Conservation (phyloP, 2,797 vertebrate genomes). For the Microcaecilia unicolor region DNA sequence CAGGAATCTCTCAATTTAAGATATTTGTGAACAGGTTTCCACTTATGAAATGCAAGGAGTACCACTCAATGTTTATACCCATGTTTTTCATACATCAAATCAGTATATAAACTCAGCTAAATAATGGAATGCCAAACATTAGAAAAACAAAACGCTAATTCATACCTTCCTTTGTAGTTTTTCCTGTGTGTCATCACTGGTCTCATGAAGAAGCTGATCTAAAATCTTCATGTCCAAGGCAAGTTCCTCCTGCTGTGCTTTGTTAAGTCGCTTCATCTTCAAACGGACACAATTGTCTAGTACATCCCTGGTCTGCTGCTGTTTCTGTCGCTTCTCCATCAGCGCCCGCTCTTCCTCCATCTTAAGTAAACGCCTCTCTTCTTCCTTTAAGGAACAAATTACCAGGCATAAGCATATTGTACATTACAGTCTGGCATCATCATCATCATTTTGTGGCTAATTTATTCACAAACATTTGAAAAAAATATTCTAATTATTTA, state of each 20-base stretch:
- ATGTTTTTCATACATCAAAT: not conserved
- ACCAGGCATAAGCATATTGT: not conserved
- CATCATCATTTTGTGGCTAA: no score
- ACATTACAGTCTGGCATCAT: no score
- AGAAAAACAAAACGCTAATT: not conserved
- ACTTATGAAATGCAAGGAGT: fast-evolving
- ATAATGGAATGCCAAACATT: not conserved
- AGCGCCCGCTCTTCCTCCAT: slow-evolving; percentile 52
- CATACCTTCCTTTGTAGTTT: slow-evolving; percentile 61
- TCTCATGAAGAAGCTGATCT: slow-evolving; percentile 41
- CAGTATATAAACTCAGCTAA: not conserved
- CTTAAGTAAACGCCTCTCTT: slow-evolving; percentile 43
- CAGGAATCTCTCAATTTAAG: no score
- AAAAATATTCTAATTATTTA: no score
- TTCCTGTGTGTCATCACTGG: slow-evolving; percentile 40
- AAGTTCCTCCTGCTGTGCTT: slow-evolving; percentile 60
- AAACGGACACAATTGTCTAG: slow-evolving; percentile 52
- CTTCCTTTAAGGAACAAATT: slow-evolving; percentile 45
- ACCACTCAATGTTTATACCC: not conserved
- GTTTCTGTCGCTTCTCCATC: slow-evolving; percentile 34
- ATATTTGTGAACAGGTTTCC: no score
- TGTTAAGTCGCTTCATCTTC: slow-evolving; percentile 52
- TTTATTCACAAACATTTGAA: no score
- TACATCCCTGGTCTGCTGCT: slow-evolving; percentile 33
- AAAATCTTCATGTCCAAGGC: slow-evolving; percentile 61